Conservation (phyloP, 2,113 vertebrate genomes). For the Paramisgurnus dabryanus region DNA sequence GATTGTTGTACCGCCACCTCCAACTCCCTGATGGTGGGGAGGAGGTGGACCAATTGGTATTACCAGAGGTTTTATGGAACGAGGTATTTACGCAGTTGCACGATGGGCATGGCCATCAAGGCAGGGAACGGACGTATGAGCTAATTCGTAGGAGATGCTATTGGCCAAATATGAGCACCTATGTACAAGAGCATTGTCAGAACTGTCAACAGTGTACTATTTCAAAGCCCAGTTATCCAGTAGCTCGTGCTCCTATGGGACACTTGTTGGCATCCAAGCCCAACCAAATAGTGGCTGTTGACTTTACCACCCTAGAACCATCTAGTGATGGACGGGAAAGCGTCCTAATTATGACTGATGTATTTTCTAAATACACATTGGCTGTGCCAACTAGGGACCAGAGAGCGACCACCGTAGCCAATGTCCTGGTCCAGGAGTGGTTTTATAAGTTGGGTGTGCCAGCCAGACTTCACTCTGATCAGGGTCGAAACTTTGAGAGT, state of each 20-base stretch:
- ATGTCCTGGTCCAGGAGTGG: not conserved
- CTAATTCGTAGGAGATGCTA: not conserved
- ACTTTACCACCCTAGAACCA: not conserved
- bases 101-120: not conserved
- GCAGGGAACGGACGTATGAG: not conserved
- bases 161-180: not conserved
- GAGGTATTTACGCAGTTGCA: not conserved
- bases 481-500: slow-evolving; percentile 11
- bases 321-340: slow-evolving; percentile 14
- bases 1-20: not conserved
- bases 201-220: slow-evolving; percentile 16
- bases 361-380: slow-evolving; percentile 35
- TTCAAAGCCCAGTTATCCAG: slow-evolving; percentile 4
- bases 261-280: not conserved
- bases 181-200: not conserved
- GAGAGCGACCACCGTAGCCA: not conserved
- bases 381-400: slow-evolving; percentile 31
- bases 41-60: not conserved
- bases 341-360: slow-evolving; percentile 38
- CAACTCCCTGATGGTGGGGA: slow-evolving; percentile 2
- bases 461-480: slow-evolving; percentile 13
- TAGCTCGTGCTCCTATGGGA: not conserved
- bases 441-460: slow-evolving; percentile 8
- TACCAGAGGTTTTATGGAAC: not conserved
- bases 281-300: not conserved